These are phyloP conservation scores for Montifringilla adamsi DNA, from an alignment of 2,113 vertebrate species.

Conservation along the genomic window DNA sequence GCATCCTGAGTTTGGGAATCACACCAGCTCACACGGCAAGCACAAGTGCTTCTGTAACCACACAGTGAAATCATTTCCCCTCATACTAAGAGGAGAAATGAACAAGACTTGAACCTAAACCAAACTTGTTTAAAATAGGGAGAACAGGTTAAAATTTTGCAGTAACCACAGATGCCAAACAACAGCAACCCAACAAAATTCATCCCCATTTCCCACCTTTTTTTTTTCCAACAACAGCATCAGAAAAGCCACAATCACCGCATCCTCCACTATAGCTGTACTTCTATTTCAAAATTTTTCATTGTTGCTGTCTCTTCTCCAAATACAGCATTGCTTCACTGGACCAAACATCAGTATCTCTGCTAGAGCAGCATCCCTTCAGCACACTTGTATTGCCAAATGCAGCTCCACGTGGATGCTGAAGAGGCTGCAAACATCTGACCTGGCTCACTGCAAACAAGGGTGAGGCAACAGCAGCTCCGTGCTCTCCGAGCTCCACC, in stretches of 20 bases:
- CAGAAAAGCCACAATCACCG: not conserved
- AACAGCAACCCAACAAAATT: not conserved
- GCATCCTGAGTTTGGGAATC: not conserved
- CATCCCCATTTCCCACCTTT: fast-evolving
- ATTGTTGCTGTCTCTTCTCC: not conserved
- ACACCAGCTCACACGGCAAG: not conserved
- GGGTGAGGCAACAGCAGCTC: not conserved
- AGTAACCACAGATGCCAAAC: not conserved
- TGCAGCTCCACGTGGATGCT: fast-evolving
- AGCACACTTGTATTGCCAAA: not conserved
- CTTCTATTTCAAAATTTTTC: not conserved
- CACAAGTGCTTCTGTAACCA: not conserved
- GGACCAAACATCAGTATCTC: not conserved
- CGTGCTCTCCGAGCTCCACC: not conserved
- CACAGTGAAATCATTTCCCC: not conserved
- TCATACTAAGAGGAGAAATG: not conserved
- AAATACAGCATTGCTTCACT: not conserved
- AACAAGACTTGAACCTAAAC: not conserved
- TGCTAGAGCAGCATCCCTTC: not conserved
- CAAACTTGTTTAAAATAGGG: not conserved
- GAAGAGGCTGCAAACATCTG: not conserved
- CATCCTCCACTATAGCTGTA: not conserved
- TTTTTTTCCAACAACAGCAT: not conserved
- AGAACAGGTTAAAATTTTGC: not conserved
- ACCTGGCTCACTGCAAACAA: not conserved